These are phyloP conservation scores for Neopipo cinnamomea DNA, from an alignment of 2,113 vertebrate genomes.

Conservation along the genomic window DNA sequence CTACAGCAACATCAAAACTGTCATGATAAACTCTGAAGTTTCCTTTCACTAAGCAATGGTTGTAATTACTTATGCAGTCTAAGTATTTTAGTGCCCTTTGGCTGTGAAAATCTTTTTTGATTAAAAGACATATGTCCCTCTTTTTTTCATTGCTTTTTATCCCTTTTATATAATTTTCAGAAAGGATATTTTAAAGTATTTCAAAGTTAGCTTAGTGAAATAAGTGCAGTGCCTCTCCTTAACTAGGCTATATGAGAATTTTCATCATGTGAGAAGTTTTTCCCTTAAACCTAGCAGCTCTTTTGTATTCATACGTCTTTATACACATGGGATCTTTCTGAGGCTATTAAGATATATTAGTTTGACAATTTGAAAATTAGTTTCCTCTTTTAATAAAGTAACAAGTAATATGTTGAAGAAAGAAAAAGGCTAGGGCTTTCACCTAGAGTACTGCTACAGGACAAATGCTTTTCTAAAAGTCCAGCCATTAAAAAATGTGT, in stretches of 20 bases:
- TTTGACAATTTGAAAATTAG: neutral
- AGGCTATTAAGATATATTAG: neutral
- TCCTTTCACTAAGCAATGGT: neutral
- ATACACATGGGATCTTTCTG: neutral
- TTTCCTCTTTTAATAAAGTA: neutral
- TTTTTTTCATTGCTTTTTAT: neutral
- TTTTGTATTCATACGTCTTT: neutral
- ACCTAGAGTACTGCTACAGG: neutral
- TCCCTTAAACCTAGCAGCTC: neutral
- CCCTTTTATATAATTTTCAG: neutral
- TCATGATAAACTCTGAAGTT: neutral
- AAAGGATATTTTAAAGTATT: neutral
- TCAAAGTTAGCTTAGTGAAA: neutral
- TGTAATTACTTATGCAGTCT: neutral
- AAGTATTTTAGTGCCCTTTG: neutral
- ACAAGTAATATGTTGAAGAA: neutral
- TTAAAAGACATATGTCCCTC: neutral
- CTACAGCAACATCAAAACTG: neutral
- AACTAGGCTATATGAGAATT: neutral
- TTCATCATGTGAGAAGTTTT: neutral
- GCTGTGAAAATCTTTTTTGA: neutral
- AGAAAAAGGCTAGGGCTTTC: neutral
- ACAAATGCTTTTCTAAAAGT: neutral
- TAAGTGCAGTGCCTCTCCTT: neutral
- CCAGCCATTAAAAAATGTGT: neutral